These are phyloP conservation scores for Neuroterus valhalla DNA, from an alignment of 1,140 invertebrate genomes.

Conservation along the genomic window DNA sequence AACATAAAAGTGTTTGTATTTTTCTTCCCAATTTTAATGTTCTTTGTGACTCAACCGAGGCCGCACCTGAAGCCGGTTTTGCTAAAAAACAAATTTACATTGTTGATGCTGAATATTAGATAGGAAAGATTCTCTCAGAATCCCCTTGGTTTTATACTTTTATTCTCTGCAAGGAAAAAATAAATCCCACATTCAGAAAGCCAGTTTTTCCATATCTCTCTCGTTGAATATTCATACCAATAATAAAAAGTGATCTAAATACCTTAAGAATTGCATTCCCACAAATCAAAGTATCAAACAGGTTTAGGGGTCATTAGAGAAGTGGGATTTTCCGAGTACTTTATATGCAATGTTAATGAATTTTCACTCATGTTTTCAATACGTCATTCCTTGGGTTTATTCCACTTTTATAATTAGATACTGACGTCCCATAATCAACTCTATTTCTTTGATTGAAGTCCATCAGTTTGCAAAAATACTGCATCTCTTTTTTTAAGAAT, in stretches of 20 bases:
- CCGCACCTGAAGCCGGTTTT: no score
- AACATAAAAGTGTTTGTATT: no score
- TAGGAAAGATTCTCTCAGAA: slow-evolving; percentile 3
- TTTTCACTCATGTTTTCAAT: slow-evolving; percentile 32
- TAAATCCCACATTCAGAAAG: slow-evolving; percentile 14
- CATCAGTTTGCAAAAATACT: not conserved
- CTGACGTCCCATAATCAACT: not conserved
- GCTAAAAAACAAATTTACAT: no score
- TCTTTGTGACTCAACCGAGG: no score
- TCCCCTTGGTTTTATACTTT: not conserved
- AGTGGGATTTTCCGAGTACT: slow-evolving; percentile 18
- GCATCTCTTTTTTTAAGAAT: not conserved
- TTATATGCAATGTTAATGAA: slow-evolving; percentile 9
- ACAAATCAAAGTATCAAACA: not conserved
- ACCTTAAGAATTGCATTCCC: not conserved
- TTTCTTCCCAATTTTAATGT: no score
- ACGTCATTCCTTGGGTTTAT: not conserved
- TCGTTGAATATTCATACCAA: slow-evolving; percentile 20
- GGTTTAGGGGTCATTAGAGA: slow-evolving; percentile 18
- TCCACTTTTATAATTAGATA: not conserved
- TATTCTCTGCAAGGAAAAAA: not conserved
- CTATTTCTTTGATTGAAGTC: slow-evolving; percentile 10
- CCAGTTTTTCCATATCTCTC: not conserved
- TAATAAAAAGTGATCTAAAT: slow-evolving; percentile 14
- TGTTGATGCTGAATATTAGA: not conserved